Evolutionary conservation across 1,140 invertebrate genomes (phyloP).

Genomic region (Aphelenchoides besseyi): DNA sequence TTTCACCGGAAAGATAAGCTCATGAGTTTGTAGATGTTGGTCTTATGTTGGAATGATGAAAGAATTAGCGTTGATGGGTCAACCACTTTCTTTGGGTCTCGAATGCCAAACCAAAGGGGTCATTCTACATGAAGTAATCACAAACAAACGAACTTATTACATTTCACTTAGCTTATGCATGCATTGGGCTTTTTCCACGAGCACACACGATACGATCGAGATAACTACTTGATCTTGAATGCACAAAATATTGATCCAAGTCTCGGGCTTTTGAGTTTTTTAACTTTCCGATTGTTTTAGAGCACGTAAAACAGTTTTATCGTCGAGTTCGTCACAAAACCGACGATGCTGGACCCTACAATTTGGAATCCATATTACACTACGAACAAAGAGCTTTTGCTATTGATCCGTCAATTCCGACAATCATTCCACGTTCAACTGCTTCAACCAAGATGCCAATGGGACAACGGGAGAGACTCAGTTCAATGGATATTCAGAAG

Average conservation of each 20-base stretch:
- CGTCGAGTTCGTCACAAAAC: constrained; percentile 20
- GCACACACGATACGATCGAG: constrained; percentile 34
- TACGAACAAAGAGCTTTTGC: constrained; percentile 38
- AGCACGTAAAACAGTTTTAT: constrained; percentile 31
- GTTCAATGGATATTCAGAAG: constrained; percentile 25
- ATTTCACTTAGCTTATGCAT: constrained; percentile 25
- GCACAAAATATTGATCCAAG: constrained; percentile 28
- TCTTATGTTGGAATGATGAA: constrained; percentile 32
- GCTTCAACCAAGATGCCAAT: constrained; percentile 1
- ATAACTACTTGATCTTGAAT: constrained; percentile 30
- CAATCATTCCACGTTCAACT: constrained; percentile 21
- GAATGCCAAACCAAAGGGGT: constrained; percentile 33
- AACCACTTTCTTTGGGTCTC: constrained; percentile 26
- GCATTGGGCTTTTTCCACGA: constrained; percentile 35
- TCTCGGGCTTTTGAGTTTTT: constrained; percentile 1
- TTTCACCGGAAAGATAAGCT: not conserved
- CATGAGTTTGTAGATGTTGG: constrained; percentile 28
- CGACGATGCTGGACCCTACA: constrained; percentile 27
- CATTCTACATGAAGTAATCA: constrained; percentile 28
- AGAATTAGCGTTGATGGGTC: constrained; percentile 24
- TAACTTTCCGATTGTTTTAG: constrained; percentile 24
- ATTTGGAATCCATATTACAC: constrained; percentile 34
- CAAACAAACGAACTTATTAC: not conserved
- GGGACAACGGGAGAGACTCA: constrained; percentile 25
- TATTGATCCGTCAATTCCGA: constrained; percentile 24